Evolutionary conservation across 1,140 invertebrate genomes (phyloP), one percentile per base, ranked within the genome.

Genomic region (Nephotettix cincticeps): DNA sequence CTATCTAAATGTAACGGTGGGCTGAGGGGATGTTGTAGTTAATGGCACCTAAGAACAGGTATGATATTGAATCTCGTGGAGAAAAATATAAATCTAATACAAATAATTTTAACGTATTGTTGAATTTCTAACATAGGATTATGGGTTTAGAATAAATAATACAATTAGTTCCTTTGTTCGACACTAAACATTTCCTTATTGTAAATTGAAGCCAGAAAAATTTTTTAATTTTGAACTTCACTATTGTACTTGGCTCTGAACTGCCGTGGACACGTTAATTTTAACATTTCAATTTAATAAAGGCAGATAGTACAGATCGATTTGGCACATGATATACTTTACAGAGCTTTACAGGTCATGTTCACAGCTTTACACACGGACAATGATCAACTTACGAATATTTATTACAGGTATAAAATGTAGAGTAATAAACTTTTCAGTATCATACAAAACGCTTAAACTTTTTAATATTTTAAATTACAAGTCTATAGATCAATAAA

Each of bases 321-420:
- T 21, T 23, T 61, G 13, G 9, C 23, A 61, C 11, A 61, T 21
- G 1, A 61, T n/a, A 54, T 27, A n/a, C 1, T 27, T 27, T 61
- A 27, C 28, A 21, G 4, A 61, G 23, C 19, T 9, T 21, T 51
- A 51, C 14, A 61, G 28, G 28, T 27, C 21, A 9, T n/a, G 1
- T 25, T 23, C 56, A 61, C 27, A 27, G 27, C 13, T 61, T 61
- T 27, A 28, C 56, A 25, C 56, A 27, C 23, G 21, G 21, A 61
- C 9, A 25, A 61, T 14, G 56, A 21, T 61, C 23, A 21, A 61
- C 21, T 23, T 27, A 21, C 25, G 13, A 11, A 61, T 21, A 14
- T 61, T 11, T 29, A 29, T 61, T 61, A 61, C 56, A 61, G 27
- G 56, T 61, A 61, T 61, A 61, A 61, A 61, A 61, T 61, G 21